Evolutionary conservation across 1,140 invertebrate genomes (phyloP), one percentile per base, ranked within the genome.

Genomic region (Cydia fagiglandana): DNA sequence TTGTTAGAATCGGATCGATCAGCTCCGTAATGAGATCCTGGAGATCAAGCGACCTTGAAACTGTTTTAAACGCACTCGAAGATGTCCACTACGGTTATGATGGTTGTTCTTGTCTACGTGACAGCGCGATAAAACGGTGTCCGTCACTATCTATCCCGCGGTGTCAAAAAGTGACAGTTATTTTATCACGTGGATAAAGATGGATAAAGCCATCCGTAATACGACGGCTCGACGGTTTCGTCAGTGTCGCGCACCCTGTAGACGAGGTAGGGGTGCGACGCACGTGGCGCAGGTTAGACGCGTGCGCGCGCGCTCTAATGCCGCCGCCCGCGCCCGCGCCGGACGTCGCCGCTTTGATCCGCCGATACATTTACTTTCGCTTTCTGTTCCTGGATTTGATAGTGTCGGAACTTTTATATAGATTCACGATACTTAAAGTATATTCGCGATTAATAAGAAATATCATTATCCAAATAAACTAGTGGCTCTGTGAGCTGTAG

Each of bases 311-410:
- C 30, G 30, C 30, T 34, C 50, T 66, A 66, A 66, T 66, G 64
- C 24, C 61, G 24, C 64, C 50, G 50, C 24, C 64, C 64, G 66
- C 66, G 38, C 66, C 66, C 64, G 66, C 66, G 38, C 66, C 66
- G 66, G 66, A 70, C 66, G 66, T 70, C 66, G 66, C 34, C 34
- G 38, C 66, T 70, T 70, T 70, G 66, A 70, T 70, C 30, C 66
- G 66, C 66, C 66, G 66, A 70, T 41, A 41, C 38, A 41, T 61
- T n/a, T 7, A 70, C 66, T 70, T 70, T 70, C 66, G 30, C 66
- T 70, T 10, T 70, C 66, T 66, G 64, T 70, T 70, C 66, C 34
- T 38, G 66, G 66, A 70, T 70, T 38, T 41, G 66, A n/a, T 41
- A 38, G 10, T 41, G 66, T 41, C n/a, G 66, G n/a, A 70, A 41